Conservation (phyloP, 2,888 invertebrate genomes). For the Drosophila seclusa region DNA sequence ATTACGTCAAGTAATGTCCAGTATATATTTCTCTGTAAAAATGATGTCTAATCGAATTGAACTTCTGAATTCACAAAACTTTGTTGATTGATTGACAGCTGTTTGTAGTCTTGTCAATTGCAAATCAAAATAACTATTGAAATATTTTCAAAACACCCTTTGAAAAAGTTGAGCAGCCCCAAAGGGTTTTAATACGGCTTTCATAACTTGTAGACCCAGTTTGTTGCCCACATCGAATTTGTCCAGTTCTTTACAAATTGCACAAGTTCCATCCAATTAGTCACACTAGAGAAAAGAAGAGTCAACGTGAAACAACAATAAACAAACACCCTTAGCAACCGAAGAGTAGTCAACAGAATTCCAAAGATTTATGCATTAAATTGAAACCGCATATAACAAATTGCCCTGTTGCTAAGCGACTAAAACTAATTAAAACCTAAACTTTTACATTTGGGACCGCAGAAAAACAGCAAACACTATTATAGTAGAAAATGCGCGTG, state of each 20-base stretch:
- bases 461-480: constrained; percentile 43
- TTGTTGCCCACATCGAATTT: constrained; percentile 6
- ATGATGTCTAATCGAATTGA: neutral
- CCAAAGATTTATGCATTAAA: constrained; percentile 57
- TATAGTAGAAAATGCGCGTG: constrained; percentile 55
- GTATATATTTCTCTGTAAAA: neutral
- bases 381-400: constrained; percentile 57
- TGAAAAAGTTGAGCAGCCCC: no score
- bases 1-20: neutral
- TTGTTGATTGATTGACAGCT: neutral
- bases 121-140: neutral
- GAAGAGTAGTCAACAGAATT: constrained; percentile 29
- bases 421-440: constrained; percentile 77
- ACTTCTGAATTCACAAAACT: neutral
- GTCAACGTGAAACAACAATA: constrained; percentile 4
- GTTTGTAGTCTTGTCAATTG: neutral
- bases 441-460: constrained; percentile 64
- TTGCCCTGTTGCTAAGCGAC: constrained; percentile 62
- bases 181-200: neutral
- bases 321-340: constrained; percentile 42
- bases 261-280: constrained; percentile 59
- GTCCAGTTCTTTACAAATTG: constrained; percentile 36
- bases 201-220: neutral
- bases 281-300: constrained; percentile 19
- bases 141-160: neutral